Evolutionary conservation across 2,113 vertebrate genomes (phyloP), one percentile per base, ranked within the genome.

Genomic region (Mus spicilegus): DNA sequence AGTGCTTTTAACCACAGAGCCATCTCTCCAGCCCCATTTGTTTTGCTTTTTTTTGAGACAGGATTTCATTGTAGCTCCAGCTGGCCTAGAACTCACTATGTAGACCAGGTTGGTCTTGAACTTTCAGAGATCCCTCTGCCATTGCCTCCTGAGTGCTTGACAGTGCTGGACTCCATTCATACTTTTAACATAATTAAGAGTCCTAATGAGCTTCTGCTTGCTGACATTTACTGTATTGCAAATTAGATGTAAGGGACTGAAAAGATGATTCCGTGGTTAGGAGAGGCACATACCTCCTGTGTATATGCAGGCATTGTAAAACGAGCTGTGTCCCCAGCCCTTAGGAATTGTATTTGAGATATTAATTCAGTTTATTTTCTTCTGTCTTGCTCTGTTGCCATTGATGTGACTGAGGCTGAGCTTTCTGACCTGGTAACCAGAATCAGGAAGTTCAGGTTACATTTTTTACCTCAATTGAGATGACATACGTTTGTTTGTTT

Each of bases 381-480:
- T 0, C 42, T 70, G 28, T 88, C 13, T 26, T 67, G 30, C 30
- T 58, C 36, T 26, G 0, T 80, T 88, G 58, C 42, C 42, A 20
- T 19, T 85, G 42, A n/a, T 90, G 16, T 75, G 42, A 78, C 69
- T 91, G 56, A 91, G 63, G 3, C 87, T 65, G 56, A 82, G 36
- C 11, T 39, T 80, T 92, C 81, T 46, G 39, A 30, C 20, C 26
- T 67, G 58, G 39, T 73, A 73, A 11, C 90, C 24, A 42, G 77
- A 93, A 95, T 92, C 46, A 80, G 11, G 69, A 24, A 58, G 24
- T 51, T 96, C 81, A 89, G 16, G 75, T 89, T 87, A 58, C 89
- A 92, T 10, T 76, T 93, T 46, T 92, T 73, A 4, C 49, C 46
- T 95, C 22, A 12, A 11, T 87, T 91, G n/a, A 93, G 26, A 93